Evolutionary conservation across 2,797 vertebrate species (phyloP), one percentile per base, ranked within the genome.

Genomic region (Gymnodraco acuticeps): DNA sequence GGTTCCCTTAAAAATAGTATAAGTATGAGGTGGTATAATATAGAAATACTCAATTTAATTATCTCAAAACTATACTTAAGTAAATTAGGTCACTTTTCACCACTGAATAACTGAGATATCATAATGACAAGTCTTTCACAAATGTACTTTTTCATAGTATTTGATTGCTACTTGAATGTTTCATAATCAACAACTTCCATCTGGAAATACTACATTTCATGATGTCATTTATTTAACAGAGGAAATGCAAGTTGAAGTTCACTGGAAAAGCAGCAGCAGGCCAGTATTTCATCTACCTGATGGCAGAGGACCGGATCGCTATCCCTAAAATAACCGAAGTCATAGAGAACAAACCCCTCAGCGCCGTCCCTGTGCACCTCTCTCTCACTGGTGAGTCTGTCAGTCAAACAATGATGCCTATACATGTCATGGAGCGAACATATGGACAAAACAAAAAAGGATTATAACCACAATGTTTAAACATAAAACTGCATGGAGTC

Each of bases 231-330:
- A 38, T 77, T 47, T n/a, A 17, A 43, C 81, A 95, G 94, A 88
- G 85, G 17, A 78, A 70, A 1, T 95, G 95, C 70, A 55, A 31
- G 17, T 16, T 95, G 66, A 19, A 47, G 0, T 95, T 93, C 80
- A 91, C 77, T 59, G 94, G 93, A 31, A 52, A 78, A 0, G 93
- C 92, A 2, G 0, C 60, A 6, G 73, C 52, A 9, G 94, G 95
- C 6, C 89, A 76, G 42, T 94, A 95, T 70, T 82, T 71, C 47
- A 75, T 95, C 77, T 82, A 87, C 84, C 75, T 95, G 64, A 91
- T 93, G 91, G 94, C 80, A 0, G 94, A 95, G 67, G 94, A 95
- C 80, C 59, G 75, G 46, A 78, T 90, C 51, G 84, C 86, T 19
- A 43, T 15, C 0, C 87, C 81, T 19, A 75, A 16, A 59, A 43